Base-by-base conservation (phyloP, 2,113 vertebrate genomes). In the Phoxinus phoxinus region DNA sequence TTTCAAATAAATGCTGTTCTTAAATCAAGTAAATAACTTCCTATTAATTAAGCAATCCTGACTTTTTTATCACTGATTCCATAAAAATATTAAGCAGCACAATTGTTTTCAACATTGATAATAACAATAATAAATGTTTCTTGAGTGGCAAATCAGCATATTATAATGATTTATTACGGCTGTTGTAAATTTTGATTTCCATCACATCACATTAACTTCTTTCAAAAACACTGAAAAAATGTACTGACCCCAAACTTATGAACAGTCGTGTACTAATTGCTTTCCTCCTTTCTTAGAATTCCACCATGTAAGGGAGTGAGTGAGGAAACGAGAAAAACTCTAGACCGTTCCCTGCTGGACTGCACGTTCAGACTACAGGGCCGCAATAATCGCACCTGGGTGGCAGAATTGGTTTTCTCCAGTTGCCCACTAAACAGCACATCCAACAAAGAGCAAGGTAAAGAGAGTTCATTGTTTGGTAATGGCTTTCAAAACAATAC, bases 331-430 rank as follows among this genome's bases (percentile, higher is more conserved):
- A 96, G 97, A 92, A 97, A 94, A 92, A 95, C 96, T 90, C 93
- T 99, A 84, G 97, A 97, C 72, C 96, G 96, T 25, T 96, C 96
- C 86, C 95, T 99, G 73, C 95, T 99, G 61, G 98, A 99, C 93
- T 99, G 97, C 94, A 99, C 98, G 92, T 97, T 99, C 93, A 95
- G 98, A 51, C 93, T 99, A 88, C 98, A 99, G 95, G 98, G 98
- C 89, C 96, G 98, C 92, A 99, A 99, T 92, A 99, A 99, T 90
- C 96, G 98, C 87, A 99, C 98, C 0, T 99, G 98, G 98, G 97
- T 99, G 90, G 97, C 97, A 74, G 98, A 99, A 89, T 93, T 99
- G 91, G 95, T 99, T 84, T 96, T 99, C 94, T 95, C 97, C 89
- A 98, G 97, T 92, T 99, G 97, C 89, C 98, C 98, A 0, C 96